These are phyloP conservation scores for Branchinecta sandiegonensis DNA, from an alignment of 2,888 invertebrate species.

Conservation along the genomic window DNA sequence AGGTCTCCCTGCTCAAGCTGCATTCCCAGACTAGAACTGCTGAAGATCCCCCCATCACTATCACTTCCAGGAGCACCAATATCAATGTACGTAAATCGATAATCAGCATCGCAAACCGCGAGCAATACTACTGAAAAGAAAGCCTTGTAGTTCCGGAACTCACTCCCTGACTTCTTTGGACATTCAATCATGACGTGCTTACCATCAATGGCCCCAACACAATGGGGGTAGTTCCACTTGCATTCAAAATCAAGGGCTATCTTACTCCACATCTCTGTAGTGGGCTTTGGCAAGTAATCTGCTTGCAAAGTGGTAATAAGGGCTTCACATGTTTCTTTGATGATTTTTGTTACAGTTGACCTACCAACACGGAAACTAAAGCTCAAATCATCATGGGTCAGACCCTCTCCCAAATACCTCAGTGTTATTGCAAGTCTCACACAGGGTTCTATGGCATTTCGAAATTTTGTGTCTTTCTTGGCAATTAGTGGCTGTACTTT, in stretches of 20 bases:
- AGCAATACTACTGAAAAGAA: not conserved
- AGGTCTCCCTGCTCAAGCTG: conserved; percentile 19
- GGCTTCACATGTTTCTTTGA: conserved; percentile 30
- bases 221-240: not conserved
- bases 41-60: not conserved
- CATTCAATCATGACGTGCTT: not conserved
- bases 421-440: conserved; percentile 21
- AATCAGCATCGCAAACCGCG: not conserved
- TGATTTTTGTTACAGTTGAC: conserved; percentile 30
- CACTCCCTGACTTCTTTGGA: not conserved
- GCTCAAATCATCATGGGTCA: conserved; percentile 30
- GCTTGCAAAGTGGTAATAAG: conserved; percentile 27
- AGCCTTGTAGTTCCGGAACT: not conserved
- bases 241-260: not conserved
- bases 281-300: not conserved
- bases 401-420: conserved; percentile 30
- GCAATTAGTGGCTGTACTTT: too few relatives aligned
- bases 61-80: not conserved
- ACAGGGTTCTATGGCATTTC: not conserved
- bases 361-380: conserved; percentile 31
- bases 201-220: not conserved
- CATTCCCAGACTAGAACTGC: conserved; percentile 22
- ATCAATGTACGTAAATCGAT: not conserved
- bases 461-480: not conserved
- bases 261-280: not conserved